phyloP scores from a whole-genome alignment of 1,140 invertebrate genomes.

The Nephotettix cincticeps region DNA sequence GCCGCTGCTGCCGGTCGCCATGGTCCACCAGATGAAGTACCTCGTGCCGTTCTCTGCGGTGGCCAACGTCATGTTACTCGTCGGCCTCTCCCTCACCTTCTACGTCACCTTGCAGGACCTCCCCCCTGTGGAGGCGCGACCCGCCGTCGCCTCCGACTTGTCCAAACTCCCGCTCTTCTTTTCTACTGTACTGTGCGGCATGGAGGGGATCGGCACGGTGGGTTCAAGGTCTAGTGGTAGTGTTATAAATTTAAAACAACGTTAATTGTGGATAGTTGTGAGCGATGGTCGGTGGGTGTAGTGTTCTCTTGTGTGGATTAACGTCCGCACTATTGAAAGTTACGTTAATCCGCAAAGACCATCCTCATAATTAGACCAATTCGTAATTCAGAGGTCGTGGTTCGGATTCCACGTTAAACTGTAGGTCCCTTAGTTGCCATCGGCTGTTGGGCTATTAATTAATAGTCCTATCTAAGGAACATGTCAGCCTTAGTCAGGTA shows the following conservation, averaged over 20 bases:
- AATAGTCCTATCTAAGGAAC: too few relatives aligned
- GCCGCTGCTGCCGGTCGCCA: constrained; percentile 59
- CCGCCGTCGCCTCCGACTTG: constrained; percentile 16
- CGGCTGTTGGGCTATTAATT: too few relatives aligned
- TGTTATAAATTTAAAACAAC: neutral
- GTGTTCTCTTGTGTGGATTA: too few relatives aligned
- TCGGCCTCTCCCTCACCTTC: constrained; percentile 62
- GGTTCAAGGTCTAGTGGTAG: constrained; percentile 20
- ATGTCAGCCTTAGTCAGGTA: too few relatives aligned
- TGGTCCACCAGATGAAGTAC: constrained; percentile 62
- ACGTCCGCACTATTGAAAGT: too few relatives aligned
- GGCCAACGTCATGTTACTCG: constrained; percentile 51
- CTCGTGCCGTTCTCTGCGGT: constrained; percentile 57
- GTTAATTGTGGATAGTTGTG: too few relatives aligned
- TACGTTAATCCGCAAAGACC: too few relatives aligned
- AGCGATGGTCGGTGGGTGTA: too few relatives aligned
- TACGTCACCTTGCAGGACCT: constrained; percentile 64
- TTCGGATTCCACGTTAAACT: too few relatives aligned
- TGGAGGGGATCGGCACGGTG: constrained; percentile 75
- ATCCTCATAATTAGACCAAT: too few relatives aligned
- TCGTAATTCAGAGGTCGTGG: too few relatives aligned
- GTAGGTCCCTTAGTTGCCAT: too few relatives aligned
- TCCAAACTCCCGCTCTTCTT: constrained; percentile 39
- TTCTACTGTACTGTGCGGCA: constrained; percentile 71
- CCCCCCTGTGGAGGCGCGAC: constrained; percentile 26